Evolutionary conservation across 2,113 vertebrate species (phyloP).

Genomic region (Engraulis encrasicolus): DNA sequence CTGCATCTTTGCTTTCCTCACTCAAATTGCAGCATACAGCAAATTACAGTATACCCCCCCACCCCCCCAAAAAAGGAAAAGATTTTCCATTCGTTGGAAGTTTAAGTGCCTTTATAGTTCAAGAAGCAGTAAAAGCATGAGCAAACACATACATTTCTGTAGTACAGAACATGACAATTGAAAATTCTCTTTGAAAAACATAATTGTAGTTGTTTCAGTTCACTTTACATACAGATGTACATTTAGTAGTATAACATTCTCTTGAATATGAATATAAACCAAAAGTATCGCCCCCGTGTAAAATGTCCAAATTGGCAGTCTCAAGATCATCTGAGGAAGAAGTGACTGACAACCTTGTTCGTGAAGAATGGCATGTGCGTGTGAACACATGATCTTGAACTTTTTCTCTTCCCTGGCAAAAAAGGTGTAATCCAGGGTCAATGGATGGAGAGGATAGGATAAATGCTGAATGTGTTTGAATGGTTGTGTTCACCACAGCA

Average conservation of each 20-base stretch:
- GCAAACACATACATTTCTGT: slow-evolving; percentile 57
- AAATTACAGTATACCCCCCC: no score
- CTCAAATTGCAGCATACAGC: no score
- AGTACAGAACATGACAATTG: slow-evolving; percentile 59
- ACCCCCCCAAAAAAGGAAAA: no score
- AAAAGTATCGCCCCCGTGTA: neutral
- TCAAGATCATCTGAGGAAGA: neutral
- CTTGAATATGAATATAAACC: slow-evolving; percentile 19
- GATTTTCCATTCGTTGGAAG: neutral
- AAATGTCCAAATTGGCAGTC: slow-evolving; percentile 14
- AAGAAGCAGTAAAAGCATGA: slow-evolving; percentile 64
- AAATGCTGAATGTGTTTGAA: neutral
- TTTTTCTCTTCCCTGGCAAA: neutral
- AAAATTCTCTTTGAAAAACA: slow-evolving; percentile 48
- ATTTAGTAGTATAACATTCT: slow-evolving; percentile 43
- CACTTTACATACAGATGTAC: slow-evolving; percentile 39
- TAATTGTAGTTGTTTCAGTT: slow-evolving; percentile 28
- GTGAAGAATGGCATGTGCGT: neutral
- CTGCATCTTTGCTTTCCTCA: no score
- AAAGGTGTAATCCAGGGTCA: neutral
- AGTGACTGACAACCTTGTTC: neutral
- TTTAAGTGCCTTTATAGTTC: slow-evolving; percentile 59
- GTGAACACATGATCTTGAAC: neutral
- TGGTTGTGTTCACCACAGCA: neutral
- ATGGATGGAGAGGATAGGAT: no score